Evolutionary conservation across 2,797 vertebrate species (phyloP), one percentile per base, ranked within the genome.

Genomic region (Ambastaia sidthimunki): DNA sequence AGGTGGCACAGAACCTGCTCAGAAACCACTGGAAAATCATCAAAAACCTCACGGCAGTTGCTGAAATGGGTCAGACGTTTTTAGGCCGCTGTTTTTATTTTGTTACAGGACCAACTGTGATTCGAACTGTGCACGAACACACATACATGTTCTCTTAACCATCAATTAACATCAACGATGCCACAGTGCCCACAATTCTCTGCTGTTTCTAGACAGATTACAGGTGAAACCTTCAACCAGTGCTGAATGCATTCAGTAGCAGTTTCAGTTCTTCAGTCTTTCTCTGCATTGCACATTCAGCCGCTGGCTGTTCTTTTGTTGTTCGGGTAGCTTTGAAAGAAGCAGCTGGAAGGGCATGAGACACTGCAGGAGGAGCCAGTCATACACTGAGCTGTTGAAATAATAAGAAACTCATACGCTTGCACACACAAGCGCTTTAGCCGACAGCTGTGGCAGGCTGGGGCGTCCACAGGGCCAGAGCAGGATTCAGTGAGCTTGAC

Each of bases 261-360:
- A 41, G 69, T 77, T 72, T 67, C 25, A 34, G 65, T 52, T 55
- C 69, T 67, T 13, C 55, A 48, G 37, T 21, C 57, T 31, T 80
- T 54, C 60, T 71, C 31, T 44, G 50, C 9, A 44, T 62, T 19
- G 74, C 71, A 76, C 82, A 84, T 67, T 73, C 47, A 55, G 85
- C 84, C 81, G 85, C 71, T 82, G 80, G 73, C 77, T 66, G 65
- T 67, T 62, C 65, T 71, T 78, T 71, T 67, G 54, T 66, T 74
- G 83, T 91, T 91, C 91, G 89, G 91, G 87, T 86, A 62, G 77
- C 83, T 88, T 89, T 91, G 87, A 91, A 89, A 92, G 86, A 87
- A 83, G 82, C 82, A 90, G 89, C 90, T 91, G 90, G 89, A 90
- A 87, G 83, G 86, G 76, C 85, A 85, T 47, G 80, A 87, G 86